Evolutionary conservation across 2,113 vertebrate genomes (phyloP), one percentile per base, ranked within the genome.

Genomic region (Morone saxatilis): DNA sequence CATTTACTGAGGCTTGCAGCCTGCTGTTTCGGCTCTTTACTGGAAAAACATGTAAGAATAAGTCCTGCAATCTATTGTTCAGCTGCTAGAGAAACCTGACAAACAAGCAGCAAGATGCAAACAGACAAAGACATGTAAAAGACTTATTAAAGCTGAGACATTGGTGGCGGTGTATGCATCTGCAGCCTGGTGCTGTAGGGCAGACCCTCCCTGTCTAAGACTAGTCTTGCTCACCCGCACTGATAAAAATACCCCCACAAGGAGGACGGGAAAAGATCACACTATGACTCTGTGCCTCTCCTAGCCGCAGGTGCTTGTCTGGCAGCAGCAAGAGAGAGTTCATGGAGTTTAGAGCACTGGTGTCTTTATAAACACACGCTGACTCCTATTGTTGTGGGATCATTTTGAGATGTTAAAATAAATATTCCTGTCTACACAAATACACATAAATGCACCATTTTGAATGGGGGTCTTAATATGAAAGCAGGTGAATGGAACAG

Each of bases 171-270:
- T 47, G 76, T 31, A 53, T 72, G 83, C 62, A 66, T 83, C 61
- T 77, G 71, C 51, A 87, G 78, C 78, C 61, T 1, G 63, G 47
- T 19, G 86, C 92, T 86, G 48, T 43, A 74, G 85, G 88, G 88
- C 83, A 76, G 71, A 77, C 63, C 77, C 81, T 82, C 61, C 53
- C 70, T 12, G 43, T 82, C 79, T 67, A 8, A 86, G 69, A 87
- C 84, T 40, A 68, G 83, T 72, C 77, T 83, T 75, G 68, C 86
- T 90, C 75, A 83, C 76, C 88, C 76, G 16, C 78, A 71, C 82
- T 76, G 85, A 90, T 92, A 90, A 91, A 92, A 93, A 93, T 94
- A 92, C 82, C 76, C 83, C 84, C 36, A 20, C 70, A 80, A 86
- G 84, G 78, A 89, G 75, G 90, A 89, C 89, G 86, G 69, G 75